Evolutionary conservation across 1,140 invertebrate genomes (phyloP), one percentile per base, ranked within the genome.

Genomic region (Papilio aristodemus): DNA sequence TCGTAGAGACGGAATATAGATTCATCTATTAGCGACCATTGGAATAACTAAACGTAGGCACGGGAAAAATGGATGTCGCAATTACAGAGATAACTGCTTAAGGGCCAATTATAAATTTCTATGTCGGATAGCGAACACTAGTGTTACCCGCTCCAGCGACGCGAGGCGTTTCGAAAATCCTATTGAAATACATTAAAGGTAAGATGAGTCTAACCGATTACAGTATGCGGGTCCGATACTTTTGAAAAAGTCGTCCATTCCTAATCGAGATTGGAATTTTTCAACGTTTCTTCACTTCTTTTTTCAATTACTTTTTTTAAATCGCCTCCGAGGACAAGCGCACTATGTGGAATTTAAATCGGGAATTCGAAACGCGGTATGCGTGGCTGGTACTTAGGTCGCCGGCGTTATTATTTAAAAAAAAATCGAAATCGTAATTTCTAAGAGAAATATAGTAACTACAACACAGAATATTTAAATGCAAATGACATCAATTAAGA

Each of bases 151-250:
- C 2, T 38, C 7, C 14, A 60, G 32, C 37, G 64, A 72, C 67
- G 74, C 74, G 71, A 73, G 71, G 63, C 66, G 71, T 71, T 79
- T 75, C 70, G 70, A 83, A 82, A 84, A 86, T 84, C 68, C 79
- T 67, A 83, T 86, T 83, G 78, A 86, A 85, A 81, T 80, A 68
- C 83, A 69, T 81, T 82, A 85, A 86, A 78, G 84, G 84, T 70
- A 78, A 77, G 70, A 80, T 80, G 70, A 58, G 27, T 74, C 67
- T 73, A 72, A 74, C 76, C 76, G 57, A 74, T 76, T 78, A 78
- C 74, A 74, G 74, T 70, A 68, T 60, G 68, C 74, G 67, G 62
- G 39, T 74, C 59, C 32, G 41, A 74, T 68, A 62, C 70, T 17
- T 17, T 46, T 50, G 70, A 79, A 82, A 79, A 79, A 82, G 57